Evolutionary conservation across 2,797 vertebrate genomes (phyloP).

Genomic region (Coreius guichenoti): DNA sequence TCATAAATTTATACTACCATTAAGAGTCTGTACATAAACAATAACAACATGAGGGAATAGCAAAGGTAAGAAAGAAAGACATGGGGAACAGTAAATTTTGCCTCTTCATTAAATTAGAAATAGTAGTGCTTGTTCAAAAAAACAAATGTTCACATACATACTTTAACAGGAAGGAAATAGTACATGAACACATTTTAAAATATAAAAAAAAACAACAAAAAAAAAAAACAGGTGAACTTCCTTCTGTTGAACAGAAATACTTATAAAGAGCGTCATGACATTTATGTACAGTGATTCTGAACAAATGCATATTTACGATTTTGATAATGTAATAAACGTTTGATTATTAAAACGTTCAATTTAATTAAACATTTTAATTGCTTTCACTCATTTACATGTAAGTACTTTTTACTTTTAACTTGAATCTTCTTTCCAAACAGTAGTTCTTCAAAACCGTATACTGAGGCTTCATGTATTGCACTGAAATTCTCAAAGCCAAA

Average conservation of each 20-base stretch:
- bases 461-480: constrained; percentile 81
- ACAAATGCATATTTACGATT: constrained; percentile 83
- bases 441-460: constrained; percentile 50
- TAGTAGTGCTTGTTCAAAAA: constrained; percentile 86
- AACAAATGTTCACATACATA: constrained; percentile 80
- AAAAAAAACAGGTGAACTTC: constrained; percentile 79
- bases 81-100: constrained; percentile 74
- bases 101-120: constrained; percentile 84
- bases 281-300: constrained; percentile 84
- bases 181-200: constrained; percentile 70
- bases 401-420: constrained; percentile 83
- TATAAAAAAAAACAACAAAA: constrained; percentile 77
- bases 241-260: constrained; percentile 82
- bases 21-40: constrained; percentile 87
- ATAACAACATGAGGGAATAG: constrained; percentile 73
- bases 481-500: constrained; percentile 83
- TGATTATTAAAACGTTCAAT: constrained; percentile 73
- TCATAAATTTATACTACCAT: constrained; percentile 86
- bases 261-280: constrained; percentile 81
- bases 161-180: constrained; percentile 71
- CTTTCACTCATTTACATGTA: constrained; percentile 85
- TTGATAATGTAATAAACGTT: constrained; percentile 86
- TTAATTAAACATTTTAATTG: constrained; percentile 54
- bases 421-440: constrained; percentile 73
- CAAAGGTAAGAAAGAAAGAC: constrained; percentile 72